Evolutionary conservation across 2,797 vertebrate species (phyloP).

Genomic region (Fistularia commersonii): DNA sequence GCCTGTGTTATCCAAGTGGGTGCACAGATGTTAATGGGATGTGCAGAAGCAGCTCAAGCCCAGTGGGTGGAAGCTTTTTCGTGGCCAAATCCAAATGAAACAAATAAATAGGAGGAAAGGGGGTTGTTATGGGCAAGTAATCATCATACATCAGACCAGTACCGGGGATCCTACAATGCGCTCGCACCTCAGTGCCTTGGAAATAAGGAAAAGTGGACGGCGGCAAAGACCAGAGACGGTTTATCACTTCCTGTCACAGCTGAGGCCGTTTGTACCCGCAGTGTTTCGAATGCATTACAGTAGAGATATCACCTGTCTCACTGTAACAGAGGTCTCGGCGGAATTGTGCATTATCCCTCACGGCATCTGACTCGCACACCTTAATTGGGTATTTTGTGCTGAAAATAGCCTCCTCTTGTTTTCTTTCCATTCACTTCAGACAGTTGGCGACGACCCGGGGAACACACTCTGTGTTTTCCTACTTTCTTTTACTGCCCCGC

Average conservation of each 20-base stretch:
- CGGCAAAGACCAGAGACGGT: conserved; percentile 24
- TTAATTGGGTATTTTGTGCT: conserved; percentile 32
- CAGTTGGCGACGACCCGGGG: conserved; percentile 27
- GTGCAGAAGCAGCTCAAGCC: conserved; percentile 44
- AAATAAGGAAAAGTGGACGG: conserved; percentile 54
- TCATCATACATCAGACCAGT: conserved; percentile 57
- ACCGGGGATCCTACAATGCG: conserved; percentile 26
- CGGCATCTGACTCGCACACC: conserved; percentile 18
- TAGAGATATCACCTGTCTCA: conserved; percentile 35
- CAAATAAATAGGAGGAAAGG: conserved; percentile 35
- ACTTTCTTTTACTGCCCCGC: not conserved
- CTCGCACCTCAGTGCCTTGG: conserved; percentile 54
- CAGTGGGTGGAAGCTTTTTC: conserved; percentile 46
- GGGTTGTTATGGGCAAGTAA: conserved; percentile 19
- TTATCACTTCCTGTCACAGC: conserved; percentile 43
- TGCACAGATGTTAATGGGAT: conserved; percentile 63
- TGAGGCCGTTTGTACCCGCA: conserved; percentile 23
- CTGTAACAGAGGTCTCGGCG: conserved; percentile 17
- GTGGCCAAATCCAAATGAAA: conserved; percentile 58
- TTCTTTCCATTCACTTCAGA: conserved; percentile 25
- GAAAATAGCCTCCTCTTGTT: not conserved
- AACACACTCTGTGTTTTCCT: conserved; percentile 10
- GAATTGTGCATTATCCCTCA: not conserved
- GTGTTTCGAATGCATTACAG: conserved; percentile 18
- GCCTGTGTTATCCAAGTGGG: conserved; percentile 41